Evolutionary conservation across 2,113 vertebrate species (phyloP).

Genomic region (Plotosus lineatus): DNA sequence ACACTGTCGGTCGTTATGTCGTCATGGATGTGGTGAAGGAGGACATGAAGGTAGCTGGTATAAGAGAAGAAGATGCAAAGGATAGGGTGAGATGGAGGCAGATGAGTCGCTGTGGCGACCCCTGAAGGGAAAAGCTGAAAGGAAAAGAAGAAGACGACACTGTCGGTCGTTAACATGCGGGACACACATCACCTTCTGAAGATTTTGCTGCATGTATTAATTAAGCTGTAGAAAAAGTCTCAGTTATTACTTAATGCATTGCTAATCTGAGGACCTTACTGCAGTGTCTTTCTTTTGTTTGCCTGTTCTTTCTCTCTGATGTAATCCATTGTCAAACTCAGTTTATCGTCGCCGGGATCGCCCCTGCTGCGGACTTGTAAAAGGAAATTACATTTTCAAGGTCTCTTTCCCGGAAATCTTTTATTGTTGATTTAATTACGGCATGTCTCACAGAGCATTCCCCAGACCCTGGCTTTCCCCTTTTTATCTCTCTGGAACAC

Average conservation of each 20-base stretch:
- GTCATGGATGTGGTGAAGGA: no score
- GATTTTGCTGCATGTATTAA: not conserved
- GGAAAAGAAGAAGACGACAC: no score
- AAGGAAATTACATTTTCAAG: slow-evolving; percentile 53
- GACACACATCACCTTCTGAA: not conserved
- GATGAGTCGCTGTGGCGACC: no score
- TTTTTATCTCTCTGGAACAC: slow-evolving; percentile 13
- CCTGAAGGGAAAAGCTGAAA: no score
- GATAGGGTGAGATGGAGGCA: no score
- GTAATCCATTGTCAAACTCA: slow-evolving; percentile 43
- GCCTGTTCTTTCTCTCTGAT: not conserved
- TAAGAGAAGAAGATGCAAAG: no score
- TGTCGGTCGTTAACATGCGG: not conserved
- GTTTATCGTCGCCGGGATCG: slow-evolving; percentile 31
- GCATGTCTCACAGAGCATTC: slow-evolving; percentile 41
- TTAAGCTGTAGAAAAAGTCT: no score
- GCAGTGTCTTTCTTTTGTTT: not conserved
- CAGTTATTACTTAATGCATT: not conserved
- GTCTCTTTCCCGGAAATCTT: slow-evolving; percentile 52
- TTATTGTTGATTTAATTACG: slow-evolving; percentile 59
- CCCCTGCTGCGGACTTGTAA: slow-evolving; percentile 42
- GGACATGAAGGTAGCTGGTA: no score
- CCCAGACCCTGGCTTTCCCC: slow-evolving; percentile 23
- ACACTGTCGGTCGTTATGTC: no score
- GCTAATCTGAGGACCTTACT: not conserved